Evolutionary conservation across 35 echinoderm and acorn worm genomes (phyloP), one percentile per base, ranked within the genome.

Genomic region (Nesometra sesokonis): DNA sequence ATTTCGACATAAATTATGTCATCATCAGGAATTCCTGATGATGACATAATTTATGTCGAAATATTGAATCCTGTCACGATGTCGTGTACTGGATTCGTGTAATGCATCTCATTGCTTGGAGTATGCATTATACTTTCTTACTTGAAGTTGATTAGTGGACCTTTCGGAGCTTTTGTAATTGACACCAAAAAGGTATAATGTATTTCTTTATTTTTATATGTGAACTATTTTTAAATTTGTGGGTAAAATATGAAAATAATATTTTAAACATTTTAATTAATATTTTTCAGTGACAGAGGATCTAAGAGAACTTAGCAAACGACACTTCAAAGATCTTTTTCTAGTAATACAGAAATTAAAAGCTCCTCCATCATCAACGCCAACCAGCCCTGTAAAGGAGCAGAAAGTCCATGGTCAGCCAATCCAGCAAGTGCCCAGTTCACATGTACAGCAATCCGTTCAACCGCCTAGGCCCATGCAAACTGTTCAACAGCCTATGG

Each of bases 281-380:
- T 78, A 82, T 46, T 17, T 43, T 39, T 33, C 84, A 97, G 94
- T 97, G 79, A 85, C 88, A 46, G 91, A 97, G 84, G 91, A 97
- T 86, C 86, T 97, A 46, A 87, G 85, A 83, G 94, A 97, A 90
- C 79, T 97, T 5, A 89, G 88, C 23, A 93, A 84, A 35, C 37
- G 84, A 35, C 94, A 97, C 84, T 93, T 97, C 76, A 90, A 85
- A 81, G 91, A 97, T 34, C 86, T 97, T 32, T 86, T 87, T 67
- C 36, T 77, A 32, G 34, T 83, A 19, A 33, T 85, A 29, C 80
- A 46, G 32, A 36, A 91, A 35, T 27, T 38, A 36, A 43, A 43
- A 35, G 39, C 40, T 43, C 3, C 39, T 19, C 52, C 7, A 17
- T 3, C 52, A 67, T 2, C 52, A 67, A 1, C 23, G 1, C 52